These are phyloP conservation scores for Papilio protenor DNA, from an alignment of 2,888 invertebrate species.

Conservation along the genomic window DNA sequence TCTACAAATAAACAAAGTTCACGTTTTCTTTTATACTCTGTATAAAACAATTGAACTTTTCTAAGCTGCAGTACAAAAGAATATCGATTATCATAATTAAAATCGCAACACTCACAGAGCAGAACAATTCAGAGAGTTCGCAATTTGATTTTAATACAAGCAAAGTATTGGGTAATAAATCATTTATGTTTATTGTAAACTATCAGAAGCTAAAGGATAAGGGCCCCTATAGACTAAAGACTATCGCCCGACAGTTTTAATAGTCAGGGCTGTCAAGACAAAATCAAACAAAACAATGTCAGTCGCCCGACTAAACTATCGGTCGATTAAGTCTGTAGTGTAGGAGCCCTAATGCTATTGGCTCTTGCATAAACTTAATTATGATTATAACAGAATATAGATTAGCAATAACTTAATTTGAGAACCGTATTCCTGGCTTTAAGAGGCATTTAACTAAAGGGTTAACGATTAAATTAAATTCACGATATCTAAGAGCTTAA, in stretches of 20 bases:
- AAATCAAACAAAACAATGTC: not conserved
- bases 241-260: no score
- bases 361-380: not conserved
- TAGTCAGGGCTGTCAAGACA: no score
- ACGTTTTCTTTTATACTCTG: not conserved
- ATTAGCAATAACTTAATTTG: conserved; percentile 4
- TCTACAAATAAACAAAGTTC: not conserved
- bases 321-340: no score
- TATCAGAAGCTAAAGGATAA: no score
- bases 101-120: not conserved
- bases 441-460: conserved; percentile 24
- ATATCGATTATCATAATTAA: not conserved
- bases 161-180: not conserved
- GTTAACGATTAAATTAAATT: conserved; percentile 23
- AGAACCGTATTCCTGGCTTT: not conserved
- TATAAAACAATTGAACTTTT: conserved; percentile 3
- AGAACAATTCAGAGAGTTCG: not conserved
- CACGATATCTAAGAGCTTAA: conserved; percentile 17
- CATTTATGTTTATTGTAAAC: not conserved
- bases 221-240: no score
- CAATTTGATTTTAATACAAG: not conserved
- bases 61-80: not conserved
- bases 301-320: no score
- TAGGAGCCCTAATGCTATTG: not conserved
- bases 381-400: not conserved